Percentiles rank a stretch among this genome's conserved stretches.
These are phyloP conservation scores for Laupala kohalensis DNA, from an alignment of 1,140 invertebrate genomes.

Conservation along the genomic window DNA sequence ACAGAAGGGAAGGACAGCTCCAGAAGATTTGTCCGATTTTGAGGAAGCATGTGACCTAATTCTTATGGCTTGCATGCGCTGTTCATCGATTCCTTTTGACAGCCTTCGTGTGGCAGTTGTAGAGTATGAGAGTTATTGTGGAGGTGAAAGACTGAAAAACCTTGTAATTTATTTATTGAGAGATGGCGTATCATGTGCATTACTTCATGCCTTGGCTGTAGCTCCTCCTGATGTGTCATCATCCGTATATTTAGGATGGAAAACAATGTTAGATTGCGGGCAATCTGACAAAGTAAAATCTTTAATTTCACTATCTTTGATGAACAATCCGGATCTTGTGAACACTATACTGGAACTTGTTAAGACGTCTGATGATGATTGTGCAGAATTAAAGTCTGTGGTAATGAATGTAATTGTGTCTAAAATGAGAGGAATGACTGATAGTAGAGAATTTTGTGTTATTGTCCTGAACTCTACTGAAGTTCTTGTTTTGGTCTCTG, in stretches of 20 bases:
- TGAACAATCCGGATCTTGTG: background rate
- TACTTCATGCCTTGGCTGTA: background rate
- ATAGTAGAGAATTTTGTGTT: background rate
- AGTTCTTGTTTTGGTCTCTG: background rate
- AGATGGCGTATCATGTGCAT: constrained; percentile 21
- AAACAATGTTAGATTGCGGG: background rate
- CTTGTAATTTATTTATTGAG: constrained; percentile 20
- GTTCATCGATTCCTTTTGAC: background rate
- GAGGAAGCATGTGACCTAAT: background rate
- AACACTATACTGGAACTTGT: background rate
- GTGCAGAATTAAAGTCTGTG: background rate
- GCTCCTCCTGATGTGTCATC: background rate
- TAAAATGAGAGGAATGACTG: background rate
- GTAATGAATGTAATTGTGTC: background rate
- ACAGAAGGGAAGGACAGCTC: background rate
- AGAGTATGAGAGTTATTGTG: constrained; percentile 22
- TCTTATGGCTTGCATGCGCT: background rate
- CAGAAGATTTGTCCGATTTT: background rate
- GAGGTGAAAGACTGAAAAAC: constrained; percentile 23
- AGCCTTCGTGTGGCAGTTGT: background rate
- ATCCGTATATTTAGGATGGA: background rate
- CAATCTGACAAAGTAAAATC: background rate
- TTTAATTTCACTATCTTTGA: background rate
- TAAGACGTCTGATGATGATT: background rate
- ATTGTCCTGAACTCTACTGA: background rate